Base-by-base conservation (phyloP, 2,888 invertebrate genomes). In the Monochamus alternatus region DNA sequence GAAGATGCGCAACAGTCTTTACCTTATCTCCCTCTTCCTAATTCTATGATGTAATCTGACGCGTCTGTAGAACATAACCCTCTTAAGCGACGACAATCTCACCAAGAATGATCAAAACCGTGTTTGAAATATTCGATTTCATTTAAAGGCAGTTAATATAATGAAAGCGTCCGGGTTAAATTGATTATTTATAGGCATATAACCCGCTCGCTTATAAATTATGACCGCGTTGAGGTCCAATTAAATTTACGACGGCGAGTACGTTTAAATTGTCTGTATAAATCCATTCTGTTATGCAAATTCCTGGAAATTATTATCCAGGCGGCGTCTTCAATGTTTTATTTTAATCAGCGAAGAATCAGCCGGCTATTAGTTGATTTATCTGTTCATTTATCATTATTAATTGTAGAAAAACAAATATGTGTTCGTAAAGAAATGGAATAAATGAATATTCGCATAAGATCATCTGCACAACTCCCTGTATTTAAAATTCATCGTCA, bases 181-280 rank as follows among this genome's bases (percentile, higher is more conserved):
- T 69, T 60, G 69, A 69, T 69, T 69, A 69, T 69, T 69, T 69
- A 69, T 69, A 47, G 60, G 69, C 60, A 44, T 69, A 69, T 69
- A 69, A 69, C 44, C 47, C 69, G 60, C 60, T 69, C 69, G 44
- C 60, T 60, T 60, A 60, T 69, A 69, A 69, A 69, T 69, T 69
- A 69, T 47, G 44, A 47, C 69, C 60, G 60, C 69, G 69, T 59
- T 69, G 69, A 69, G 14, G 44, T 60, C 60, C 69, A 60, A 60
- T 69, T 69, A 44, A 69, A 69, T 60, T 69, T 69, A 69, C 38
- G 12, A 30, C 31, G 12, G 3, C n/a, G 47, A 31, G 69, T 43
- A 69, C 47, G 62, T 69, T 69, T 47, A 69, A 69, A 69, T 69
- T 69, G 62, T 60, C 60, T 62, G 22, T 47, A 31, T 69, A 69